These are phyloP conservation scores for Dynastes grantii DNA, from an alignment of 2,888 invertebrate genomes.

Conservation along the genomic window DNA sequence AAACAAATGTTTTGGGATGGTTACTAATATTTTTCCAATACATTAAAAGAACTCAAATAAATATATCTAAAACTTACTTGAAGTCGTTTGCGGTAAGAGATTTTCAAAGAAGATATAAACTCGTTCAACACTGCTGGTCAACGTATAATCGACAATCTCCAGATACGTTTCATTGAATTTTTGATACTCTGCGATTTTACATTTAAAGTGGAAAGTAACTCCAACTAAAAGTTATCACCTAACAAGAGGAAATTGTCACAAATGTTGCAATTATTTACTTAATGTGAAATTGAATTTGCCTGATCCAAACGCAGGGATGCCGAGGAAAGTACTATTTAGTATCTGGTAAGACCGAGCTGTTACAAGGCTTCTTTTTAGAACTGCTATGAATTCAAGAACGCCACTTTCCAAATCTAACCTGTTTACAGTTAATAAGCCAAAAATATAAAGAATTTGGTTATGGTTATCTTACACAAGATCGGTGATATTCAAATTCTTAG, in stretches of 20 bases:
- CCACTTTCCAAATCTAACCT: too few species aligned
- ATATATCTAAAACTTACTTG: neutral
- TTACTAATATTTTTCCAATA: too few species aligned
- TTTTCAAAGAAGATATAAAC: neutral
- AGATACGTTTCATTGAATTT: neutral
- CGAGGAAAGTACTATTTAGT: neutral
- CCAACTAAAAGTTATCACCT: neutral
- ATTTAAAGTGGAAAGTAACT: neutral
- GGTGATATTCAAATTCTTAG: too few species aligned
- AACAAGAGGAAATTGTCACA: too few species aligned
- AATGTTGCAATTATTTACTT: neutral
- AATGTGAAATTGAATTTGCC: constrained; percentile 18
- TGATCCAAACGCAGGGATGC: neutral
- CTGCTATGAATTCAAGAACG: too few species aligned
- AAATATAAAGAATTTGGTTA: too few species aligned
- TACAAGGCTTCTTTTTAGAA: too few species aligned
- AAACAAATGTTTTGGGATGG: too few species aligned
- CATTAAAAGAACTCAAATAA: too few species aligned
- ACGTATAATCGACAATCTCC: neutral
- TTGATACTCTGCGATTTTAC: neutral
- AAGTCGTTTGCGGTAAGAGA: neutral
- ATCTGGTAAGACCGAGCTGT: neutral
- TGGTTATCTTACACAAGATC: too few species aligned
- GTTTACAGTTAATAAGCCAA: too few species aligned
- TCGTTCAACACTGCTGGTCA: too few species aligned